Percentiles rank a stretch among this genome's conserved stretches.
These are phyloP conservation scores for Macrotis lagotis DNA, from an alignment of 2,113 vertebrate species.

Conservation along the genomic window DNA sequence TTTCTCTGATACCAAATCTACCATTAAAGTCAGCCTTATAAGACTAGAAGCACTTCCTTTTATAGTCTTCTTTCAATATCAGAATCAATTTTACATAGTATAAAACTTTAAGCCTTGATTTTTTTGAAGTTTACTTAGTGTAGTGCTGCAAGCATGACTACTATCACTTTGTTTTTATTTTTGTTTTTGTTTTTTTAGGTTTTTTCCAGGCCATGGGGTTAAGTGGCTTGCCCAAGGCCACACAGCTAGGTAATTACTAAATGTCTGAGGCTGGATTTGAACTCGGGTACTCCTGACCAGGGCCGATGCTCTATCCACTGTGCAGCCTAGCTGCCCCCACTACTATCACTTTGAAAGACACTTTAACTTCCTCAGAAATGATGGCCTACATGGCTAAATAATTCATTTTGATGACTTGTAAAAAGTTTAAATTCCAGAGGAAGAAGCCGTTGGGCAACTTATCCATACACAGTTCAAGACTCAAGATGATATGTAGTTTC, in stretches of 20 bases:
- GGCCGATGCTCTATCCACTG: no score
- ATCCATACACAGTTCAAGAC: not conserved
- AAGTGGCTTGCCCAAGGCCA: no score
- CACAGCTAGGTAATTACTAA: no score
- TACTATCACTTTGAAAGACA: not conserved
- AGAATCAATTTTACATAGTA: not conserved
- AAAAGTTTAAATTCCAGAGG: not conserved
- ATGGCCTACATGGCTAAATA: not conserved
- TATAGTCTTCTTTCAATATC: not conserved
- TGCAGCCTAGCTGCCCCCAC: no score
- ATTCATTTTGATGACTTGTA: not conserved
- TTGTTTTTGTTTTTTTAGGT: no score
- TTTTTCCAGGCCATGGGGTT: no score
- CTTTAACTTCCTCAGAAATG: not conserved
- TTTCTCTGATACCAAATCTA: no score
- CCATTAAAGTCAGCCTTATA: no score
- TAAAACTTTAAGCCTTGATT: not conserved
- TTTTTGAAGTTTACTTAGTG: not conserved
- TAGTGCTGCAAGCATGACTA: not conserved
- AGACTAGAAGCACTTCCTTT: not conserved
- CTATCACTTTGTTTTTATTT: no score
- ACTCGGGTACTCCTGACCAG: no score
- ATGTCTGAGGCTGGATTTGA: no score
- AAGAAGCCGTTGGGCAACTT: not conserved
- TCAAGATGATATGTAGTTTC: not conserved